Percentiles rank a stretch among this genome's conserved stretches.
These are phyloP conservation scores for Brachionus manjavacas DNA, from an alignment of 1,140 invertebrate species.

Conservation along the genomic window DNA sequence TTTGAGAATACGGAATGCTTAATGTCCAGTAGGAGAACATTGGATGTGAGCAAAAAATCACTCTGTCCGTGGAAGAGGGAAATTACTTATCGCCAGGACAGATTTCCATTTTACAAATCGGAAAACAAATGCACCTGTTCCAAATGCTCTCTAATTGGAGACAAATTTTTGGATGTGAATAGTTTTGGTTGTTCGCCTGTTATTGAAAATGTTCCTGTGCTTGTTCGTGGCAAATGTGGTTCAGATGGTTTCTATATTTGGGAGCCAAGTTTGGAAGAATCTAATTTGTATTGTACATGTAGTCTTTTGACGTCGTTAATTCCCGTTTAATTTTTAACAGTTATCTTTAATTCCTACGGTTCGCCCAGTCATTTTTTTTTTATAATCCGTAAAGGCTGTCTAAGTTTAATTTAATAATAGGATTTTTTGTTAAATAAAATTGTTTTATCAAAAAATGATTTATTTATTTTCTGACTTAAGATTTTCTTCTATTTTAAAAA, in stretches of 20 bases:
- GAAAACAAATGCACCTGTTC: conserved; percentile 9
- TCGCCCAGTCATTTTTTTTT: not conserved
- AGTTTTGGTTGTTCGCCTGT: not conserved
- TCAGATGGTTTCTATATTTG: conserved; percentile 26
- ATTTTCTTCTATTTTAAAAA: not conserved
- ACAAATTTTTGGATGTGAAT: not conserved
- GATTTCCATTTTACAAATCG: not conserved
- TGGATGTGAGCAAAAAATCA: not conserved
- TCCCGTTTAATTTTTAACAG: not conserved
- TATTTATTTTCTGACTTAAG: not conserved
- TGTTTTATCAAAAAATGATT: not conserved
- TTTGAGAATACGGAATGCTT: conserved; percentile 17
- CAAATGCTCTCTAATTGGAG: not conserved
- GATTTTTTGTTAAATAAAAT: not conserved
- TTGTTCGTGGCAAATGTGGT: conserved; percentile 1
- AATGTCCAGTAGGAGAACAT: not conserved
- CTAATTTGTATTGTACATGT: conserved; percentile 3
- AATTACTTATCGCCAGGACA: not conserved
- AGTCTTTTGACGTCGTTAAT: not conserved
- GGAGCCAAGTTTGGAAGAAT: conserved; percentile 9
- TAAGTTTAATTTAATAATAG: not conserved
- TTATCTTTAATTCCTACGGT: not conserved
- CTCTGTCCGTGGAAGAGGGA: not conserved
- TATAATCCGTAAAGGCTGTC: not conserved
- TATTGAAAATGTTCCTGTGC: not conserved